A percentile compares a stretch with the other conserved stretches of the same genome.
These are phyloP conservation scores for Characodon lateralis DNA, from an alignment of 2,797 vertebrate species.

Conservation along the genomic window DNA sequence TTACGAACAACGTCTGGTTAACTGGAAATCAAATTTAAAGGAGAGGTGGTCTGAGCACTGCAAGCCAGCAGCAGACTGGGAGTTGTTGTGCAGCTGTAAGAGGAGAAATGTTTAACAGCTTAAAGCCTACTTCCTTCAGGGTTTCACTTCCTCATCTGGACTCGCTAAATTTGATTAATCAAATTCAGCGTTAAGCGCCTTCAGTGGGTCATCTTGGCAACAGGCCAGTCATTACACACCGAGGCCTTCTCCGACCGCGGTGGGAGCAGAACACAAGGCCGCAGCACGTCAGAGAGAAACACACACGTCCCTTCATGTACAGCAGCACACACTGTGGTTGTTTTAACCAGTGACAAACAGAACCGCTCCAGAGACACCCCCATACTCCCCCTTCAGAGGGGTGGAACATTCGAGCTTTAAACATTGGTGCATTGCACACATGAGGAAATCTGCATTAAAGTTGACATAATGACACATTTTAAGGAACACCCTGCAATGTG, in stretches of 20 bases:
- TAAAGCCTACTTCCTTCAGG: slow-evolving; percentile 1
- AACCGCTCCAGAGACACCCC: not conserved
- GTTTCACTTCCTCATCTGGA: slow-evolving; percentile 31
- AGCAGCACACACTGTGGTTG: not conserved
- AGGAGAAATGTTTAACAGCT: not conserved
- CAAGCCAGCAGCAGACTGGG: not conserved
- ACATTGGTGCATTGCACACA: too few species aligned
- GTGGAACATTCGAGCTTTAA: too few species aligned
- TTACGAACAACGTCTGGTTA: too few species aligned
- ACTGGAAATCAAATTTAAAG: too few species aligned
- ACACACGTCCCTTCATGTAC: not conserved
- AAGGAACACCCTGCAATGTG: too few species aligned
- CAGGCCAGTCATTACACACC: not conserved
- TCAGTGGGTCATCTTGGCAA: slow-evolving; percentile 7
- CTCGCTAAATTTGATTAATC: slow-evolving; percentile 5
- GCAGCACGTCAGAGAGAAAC: not conserved
- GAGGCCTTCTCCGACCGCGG: not conserved
- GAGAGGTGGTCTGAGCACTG: too few species aligned
- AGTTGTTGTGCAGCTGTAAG: not conserved
- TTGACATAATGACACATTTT: too few species aligned
- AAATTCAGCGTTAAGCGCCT: slow-evolving; percentile 18
- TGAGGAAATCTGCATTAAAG: too few species aligned
- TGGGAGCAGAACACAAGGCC: too few species aligned
- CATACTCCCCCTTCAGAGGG: too few species aligned
- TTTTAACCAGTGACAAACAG: not conserved